These are phyloP conservation scores for Noctua fimbriata DNA, from an alignment of 2,888 invertebrate genomes.

Conservation along the genomic window DNA sequence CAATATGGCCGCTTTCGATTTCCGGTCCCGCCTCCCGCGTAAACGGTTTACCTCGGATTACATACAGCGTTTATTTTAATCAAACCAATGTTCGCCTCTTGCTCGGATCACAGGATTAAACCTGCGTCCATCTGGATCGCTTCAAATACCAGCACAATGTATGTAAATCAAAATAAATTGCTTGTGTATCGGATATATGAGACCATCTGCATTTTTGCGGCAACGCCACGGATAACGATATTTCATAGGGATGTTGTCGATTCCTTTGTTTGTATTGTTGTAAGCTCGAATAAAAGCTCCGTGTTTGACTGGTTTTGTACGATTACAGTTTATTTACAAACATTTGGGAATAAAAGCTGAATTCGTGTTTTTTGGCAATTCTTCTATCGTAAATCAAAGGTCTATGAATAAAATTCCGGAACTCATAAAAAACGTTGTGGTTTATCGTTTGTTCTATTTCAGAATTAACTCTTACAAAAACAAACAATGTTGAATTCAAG, in stretches of 20 bases:
- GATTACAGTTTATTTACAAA: constrained; percentile 38
- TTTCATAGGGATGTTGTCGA: constrained; percentile 41
- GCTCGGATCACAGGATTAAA: constrained; percentile 68
- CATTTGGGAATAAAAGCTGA: constrained; percentile 27
- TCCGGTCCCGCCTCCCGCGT: constrained; percentile 83
- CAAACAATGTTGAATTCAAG: neutral
- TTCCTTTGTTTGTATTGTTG: constrained; percentile 51
- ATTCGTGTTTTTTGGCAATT: constrained; percentile 13
- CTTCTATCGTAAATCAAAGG: constrained; percentile 37
- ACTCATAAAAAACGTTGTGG: constrained; percentile 21
- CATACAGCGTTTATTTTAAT: constrained; percentile 85
- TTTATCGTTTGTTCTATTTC: constrained; percentile 24
- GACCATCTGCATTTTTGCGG: constrained; percentile 51
- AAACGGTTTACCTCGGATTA: constrained; percentile 86
- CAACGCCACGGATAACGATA: constrained; percentile 41
- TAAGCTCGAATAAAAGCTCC: constrained; percentile 37
- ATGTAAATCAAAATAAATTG: constrained; percentile 62
- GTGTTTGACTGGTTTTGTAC: constrained; percentile 30
- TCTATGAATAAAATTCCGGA: constrained; percentile 30
- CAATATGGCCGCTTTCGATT: constrained; percentile 89
- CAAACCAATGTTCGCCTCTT: constrained; percentile 70
- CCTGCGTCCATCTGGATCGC: constrained; percentile 58
- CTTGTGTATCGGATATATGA: constrained; percentile 41
- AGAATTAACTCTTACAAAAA: neutral
- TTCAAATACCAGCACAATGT: constrained; percentile 49